Evolutionary conservation across 2,888 invertebrate species (phyloP).

Genomic region (Epirrhoe tristata): DNA sequence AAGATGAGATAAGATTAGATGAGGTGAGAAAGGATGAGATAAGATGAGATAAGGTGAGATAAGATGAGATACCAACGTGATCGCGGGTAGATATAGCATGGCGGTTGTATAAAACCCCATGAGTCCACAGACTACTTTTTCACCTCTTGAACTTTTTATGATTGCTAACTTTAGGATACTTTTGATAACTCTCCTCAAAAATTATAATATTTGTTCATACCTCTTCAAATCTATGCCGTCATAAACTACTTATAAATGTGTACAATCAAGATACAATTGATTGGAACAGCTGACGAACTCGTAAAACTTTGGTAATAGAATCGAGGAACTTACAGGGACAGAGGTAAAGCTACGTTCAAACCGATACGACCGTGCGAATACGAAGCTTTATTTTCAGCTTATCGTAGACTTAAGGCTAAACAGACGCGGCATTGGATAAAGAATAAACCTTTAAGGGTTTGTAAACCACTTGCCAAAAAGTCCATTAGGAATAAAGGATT

Average conservation of each 20-base stretch:
- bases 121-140: too few species aligned
- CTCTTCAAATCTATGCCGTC: slow-evolving; percentile 3
- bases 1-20: too few species aligned
- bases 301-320: slow-evolving; percentile 82
- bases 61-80: too few species aligned
- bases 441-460: background rate
- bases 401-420: background rate
- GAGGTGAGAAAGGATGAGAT: too few species aligned
- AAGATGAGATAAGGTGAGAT: too few species aligned
- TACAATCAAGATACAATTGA: slow-evolving; percentile 45
- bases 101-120: too few species aligned
- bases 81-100: too few species aligned
- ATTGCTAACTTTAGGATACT: too few species aligned
- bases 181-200: too few species aligned
- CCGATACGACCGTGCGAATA: background rate
- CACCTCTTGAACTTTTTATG: too few species aligned
- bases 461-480: background rate
- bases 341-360: slow-evolving; percentile 55
- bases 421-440: background rate
- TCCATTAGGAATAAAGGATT: too few species aligned
- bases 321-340: slow-evolving; percentile 77
- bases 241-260: slow-evolving; percentile 5
- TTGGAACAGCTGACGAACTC: slow-evolving; percentile 67
- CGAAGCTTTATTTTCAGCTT: background rate
- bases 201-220: too few species aligned